These are phyloP conservation scores for Uloborus diversus DNA, from an alignment of 1,140 invertebrate species.

Conservation along the genomic window DNA sequence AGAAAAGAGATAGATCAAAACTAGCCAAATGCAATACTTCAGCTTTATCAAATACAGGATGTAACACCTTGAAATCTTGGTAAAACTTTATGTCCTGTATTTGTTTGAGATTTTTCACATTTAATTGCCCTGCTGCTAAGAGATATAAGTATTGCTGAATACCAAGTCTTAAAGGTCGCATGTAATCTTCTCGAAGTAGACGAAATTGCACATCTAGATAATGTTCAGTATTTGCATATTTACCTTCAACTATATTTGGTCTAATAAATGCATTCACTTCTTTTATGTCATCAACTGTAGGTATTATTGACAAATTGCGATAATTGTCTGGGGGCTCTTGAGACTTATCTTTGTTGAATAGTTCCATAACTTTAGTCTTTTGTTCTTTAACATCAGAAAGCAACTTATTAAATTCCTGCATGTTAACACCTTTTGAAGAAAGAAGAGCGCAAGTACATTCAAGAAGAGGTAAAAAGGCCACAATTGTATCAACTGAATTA, in stretches of 20 bases:
- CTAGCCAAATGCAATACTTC: neutral
- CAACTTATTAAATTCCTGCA: no score
- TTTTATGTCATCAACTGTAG: conserved; percentile 18
- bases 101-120: neutral
- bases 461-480: no score
- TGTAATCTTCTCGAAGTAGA: conserved; percentile 76
- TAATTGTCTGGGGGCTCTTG: conserved; percentile 9
- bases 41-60: neutral
- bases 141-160: conserved; percentile 1
- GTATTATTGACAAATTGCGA: conserved; percentile 27
- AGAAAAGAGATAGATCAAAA: conserved; percentile 14
- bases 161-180: conserved; percentile 65
- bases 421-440: no score
- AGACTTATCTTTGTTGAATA: no score
- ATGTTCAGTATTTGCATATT: conserved; percentile 72
- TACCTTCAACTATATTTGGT: conserved; percentile 63
- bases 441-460: no score
- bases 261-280: conserved; percentile 61
- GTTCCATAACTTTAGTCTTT: no score
- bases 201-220: conserved; percentile 83
- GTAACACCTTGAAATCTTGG: neutral
- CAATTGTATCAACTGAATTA: no score
- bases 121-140: no score
- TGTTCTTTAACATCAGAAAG: no score
- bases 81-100: conserved; percentile 10